Evolutionary conservation across 2,113 vertebrate species (phyloP), one percentile per base, ranked within the genome.

Genomic region (Eubucco bourcierii): DNA sequence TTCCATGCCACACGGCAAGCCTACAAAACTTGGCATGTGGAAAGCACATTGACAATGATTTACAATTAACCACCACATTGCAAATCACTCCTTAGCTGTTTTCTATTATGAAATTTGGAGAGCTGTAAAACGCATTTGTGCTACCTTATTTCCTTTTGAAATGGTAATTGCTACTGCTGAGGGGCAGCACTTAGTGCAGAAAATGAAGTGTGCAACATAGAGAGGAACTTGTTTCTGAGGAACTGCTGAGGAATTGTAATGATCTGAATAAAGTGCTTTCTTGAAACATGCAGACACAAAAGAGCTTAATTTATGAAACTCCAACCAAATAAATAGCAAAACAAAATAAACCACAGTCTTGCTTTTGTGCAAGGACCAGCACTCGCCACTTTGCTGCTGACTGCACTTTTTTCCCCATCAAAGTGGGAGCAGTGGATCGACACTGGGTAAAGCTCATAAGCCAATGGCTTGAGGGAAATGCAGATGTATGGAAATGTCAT

Each of bases 131-230:
- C 73, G 90, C 64, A 90, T 80, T 90, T 93, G 89, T 95, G 94
- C 94, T 95, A 93, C 82, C 94, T 91, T 94, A 91, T 90, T 93
- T 95, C 60, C 66, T 97, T 96, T 96, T 95, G 71, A 96, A 96
- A 88, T 91, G 90, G 91, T 95, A 95, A 97, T 97, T 95, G 88
- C 91, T 70, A 70, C 93, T 94, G 92, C 90, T 94, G 76, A 90
- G 94, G 87, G 90, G 75, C 90, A 95, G 87, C 84, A 95, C 90
- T 96, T 96, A 95, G 87, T 91, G 91, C 86, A 80, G 91, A 96
- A 93, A 96, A 95, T 95, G 89, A 96, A 97, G 95, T 70, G 67
- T 61, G 89, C 74, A 93, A 82, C 84, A 41, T 46, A 76, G 86
- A 91, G 72, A 94, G 63, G 84, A 96, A 94, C 81, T 74, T 74